Evolutionary conservation across 2,113 vertebrate species (phyloP).

Genomic region (Gobio gobio): DNA sequence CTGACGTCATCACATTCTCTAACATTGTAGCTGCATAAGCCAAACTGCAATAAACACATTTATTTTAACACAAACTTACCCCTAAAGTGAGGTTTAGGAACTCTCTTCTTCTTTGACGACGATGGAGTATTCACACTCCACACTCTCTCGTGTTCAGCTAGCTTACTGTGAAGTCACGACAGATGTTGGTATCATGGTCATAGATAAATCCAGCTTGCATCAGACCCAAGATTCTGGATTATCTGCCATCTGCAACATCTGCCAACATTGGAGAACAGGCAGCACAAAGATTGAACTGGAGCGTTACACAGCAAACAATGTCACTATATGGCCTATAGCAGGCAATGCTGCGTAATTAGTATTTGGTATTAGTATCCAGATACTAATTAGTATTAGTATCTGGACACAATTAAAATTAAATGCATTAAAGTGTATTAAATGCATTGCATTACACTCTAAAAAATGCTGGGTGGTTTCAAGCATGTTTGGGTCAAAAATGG

Average conservation of each 20-base stretch:
- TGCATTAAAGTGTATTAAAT: neutral
- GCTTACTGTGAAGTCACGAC: constrained; percentile 61
- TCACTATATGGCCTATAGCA: neutral
- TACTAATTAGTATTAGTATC: neutral
- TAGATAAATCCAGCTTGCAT: constrained; percentile 75
- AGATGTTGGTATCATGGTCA: constrained; percentile 75
- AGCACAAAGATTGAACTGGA: constrained; percentile 31
- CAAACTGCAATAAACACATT: neutral
- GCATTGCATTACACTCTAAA: neutral
- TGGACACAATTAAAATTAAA: neutral
- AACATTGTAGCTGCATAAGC: neutral
- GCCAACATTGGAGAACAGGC: constrained; percentile 66
- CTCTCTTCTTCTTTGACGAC: constrained; percentile 24
- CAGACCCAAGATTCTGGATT: constrained; percentile 75
- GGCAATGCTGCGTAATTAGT: neutral
- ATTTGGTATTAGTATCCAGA: neutral
- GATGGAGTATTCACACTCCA: constrained; percentile 22
- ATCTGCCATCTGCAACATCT: constrained; percentile 77
- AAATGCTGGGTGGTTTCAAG: no score
- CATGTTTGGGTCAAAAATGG: no score
- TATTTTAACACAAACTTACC: constrained; percentile 32
- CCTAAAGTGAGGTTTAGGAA: constrained; percentile 11
- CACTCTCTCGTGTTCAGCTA: constrained; percentile 51
- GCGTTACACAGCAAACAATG: neutral
- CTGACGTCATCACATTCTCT: neutral